Base-by-base conservation (phyloP, 2,888 invertebrate species). In the Melangyna quadrimaculata region DNA sequence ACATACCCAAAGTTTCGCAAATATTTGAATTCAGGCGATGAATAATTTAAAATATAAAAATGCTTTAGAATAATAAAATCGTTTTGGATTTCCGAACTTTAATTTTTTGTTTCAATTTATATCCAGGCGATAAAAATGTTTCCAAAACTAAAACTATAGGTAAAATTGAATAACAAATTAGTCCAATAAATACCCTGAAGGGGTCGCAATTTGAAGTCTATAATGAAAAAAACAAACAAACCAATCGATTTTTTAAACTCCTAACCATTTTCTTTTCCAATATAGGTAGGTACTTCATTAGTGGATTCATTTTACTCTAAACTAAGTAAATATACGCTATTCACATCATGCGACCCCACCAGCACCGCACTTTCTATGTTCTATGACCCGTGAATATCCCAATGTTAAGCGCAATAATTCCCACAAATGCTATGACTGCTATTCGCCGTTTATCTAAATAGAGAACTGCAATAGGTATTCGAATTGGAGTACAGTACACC, bases 361-460 rank as follows among this genome's bases (percentile, higher is more conserved):
- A 55, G n/a, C 2, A 32, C 57, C 10, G 1, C 32, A 7, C 12
- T 1, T 6, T 24, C 55, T 19, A 22, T 24, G n/a, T n/a, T n/a
- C 40, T 37, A 1, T 61, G 27, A 27, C 40, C 40, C 40, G 24
- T 43, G 37, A 61, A 40, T 40, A 27, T 61, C 24, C 61, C 10
- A 32, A 29, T 55, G 17, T 32, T 53, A 55, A 55, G n/a, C 29
- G 7, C 27, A 1, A 40, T 24, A 57, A 7, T n/a, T 35, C 12
- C 14, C 35, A 37, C 51, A 63, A 72, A 70, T 61, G 32, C 65
- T 45, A 45, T 32, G 17, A 65, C 45, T 17, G 19, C 8, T 14
- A 32, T 40, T 12, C 17, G 17, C 1, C 9, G 17, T 61, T 32
- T 61, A 22, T 40, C 9, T 24, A 17, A 14, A 61, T 17, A 27